phyloP scores from a whole-genome alignment of 2,797 vertebrate species.

The Ptychadena robeensis region DNA sequence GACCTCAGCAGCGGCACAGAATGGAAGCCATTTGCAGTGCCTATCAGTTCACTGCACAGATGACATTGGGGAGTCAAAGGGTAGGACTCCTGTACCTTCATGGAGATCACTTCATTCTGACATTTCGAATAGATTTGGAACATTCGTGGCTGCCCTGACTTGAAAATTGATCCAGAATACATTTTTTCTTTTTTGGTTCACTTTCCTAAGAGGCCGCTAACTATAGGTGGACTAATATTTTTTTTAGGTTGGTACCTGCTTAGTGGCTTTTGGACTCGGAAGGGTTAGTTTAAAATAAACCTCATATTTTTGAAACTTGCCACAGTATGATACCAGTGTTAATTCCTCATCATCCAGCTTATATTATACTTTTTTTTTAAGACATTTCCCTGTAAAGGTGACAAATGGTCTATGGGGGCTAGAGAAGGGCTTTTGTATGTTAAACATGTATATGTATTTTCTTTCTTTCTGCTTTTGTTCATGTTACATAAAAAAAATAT shows the following conservation, averaged over 20 bases:
- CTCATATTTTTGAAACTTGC: slow-evolving; percentile 78
- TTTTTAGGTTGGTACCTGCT: slow-evolving; percentile 79
- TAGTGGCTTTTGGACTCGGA: slow-evolving; percentile 78
- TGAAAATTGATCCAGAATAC: slow-evolving; percentile 82
- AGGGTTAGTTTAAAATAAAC: slow-evolving; percentile 82
- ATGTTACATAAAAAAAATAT: slow-evolving; percentile 70
- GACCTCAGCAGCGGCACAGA: slow-evolving; percentile 76
- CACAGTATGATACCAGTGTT: slow-evolving; percentile 86
- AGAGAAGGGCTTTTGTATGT: slow-evolving; percentile 62
- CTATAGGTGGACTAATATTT: slow-evolving; percentile 72
- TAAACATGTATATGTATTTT: slow-evolving; percentile 7
- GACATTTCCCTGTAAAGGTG: slow-evolving; percentile 69
- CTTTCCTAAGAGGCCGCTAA: slow-evolving; percentile 71
- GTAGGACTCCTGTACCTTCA: slow-evolving; percentile 88
- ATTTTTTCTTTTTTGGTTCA: slow-evolving; percentile 40
- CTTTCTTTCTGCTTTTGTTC: slow-evolving; percentile 70
- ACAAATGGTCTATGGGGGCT: slow-evolving; percentile 67
- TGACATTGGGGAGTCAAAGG: slow-evolving; percentile 90
- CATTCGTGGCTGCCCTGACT: slow-evolving; percentile 95
- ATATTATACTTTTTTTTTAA: slow-evolving; percentile 70
- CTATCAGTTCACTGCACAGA: slow-evolving; percentile 98
- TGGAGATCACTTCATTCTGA: slow-evolving; percentile 98
- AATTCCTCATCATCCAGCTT: slow-evolving; percentile 76
- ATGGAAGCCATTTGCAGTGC: slow-evolving; percentile 93
- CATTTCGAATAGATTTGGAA: slow-evolving; percentile 98